phyloP scores from a whole-genome alignment of 2,797 vertebrate species.

The Distichodus sexfasciatus region DNA sequence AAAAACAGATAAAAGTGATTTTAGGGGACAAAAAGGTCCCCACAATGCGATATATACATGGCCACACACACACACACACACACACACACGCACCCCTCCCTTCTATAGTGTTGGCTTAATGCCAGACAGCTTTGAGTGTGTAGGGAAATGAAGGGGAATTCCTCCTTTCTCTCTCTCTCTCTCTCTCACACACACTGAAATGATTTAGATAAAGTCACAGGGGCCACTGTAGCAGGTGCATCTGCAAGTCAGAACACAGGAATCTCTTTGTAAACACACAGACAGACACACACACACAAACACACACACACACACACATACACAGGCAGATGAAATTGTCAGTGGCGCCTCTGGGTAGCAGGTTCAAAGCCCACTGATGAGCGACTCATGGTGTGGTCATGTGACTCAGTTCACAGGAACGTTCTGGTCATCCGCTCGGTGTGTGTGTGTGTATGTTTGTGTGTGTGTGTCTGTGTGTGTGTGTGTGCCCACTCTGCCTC shows the following conservation, averaged over 20 bases:
- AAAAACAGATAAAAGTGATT: no score
- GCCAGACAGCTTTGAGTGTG: no score
- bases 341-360: constrained; percentile 31
- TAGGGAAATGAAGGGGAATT: background rate
- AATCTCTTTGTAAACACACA: constrained; percentile 59
- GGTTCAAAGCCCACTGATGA: constrained; percentile 45
- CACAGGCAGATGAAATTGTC: constrained; percentile 8
- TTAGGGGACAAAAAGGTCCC: no score
- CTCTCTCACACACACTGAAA: background rate
- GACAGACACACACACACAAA: constrained; percentile 32
- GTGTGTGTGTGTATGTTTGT: constrained; percentile 15
- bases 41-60: no score
- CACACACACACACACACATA: constrained; percentile 23
- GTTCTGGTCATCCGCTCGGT: constrained; percentile 26
- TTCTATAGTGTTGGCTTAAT: no score
- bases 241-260: constrained; percentile 71
- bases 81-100: background rate
- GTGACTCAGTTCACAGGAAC: constrained; percentile 43
- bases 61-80: background rate
- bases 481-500: constrained; percentile 18
- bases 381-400: constrained; percentile 55
- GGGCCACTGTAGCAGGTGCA: constrained; percentile 67
- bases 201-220: background rate
- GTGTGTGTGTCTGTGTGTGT: constrained; percentile 7
- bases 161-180: background rate